Base-by-base conservation (phyloP, 2,888 invertebrate genomes). In the Drosophila multiciliata region DNA sequence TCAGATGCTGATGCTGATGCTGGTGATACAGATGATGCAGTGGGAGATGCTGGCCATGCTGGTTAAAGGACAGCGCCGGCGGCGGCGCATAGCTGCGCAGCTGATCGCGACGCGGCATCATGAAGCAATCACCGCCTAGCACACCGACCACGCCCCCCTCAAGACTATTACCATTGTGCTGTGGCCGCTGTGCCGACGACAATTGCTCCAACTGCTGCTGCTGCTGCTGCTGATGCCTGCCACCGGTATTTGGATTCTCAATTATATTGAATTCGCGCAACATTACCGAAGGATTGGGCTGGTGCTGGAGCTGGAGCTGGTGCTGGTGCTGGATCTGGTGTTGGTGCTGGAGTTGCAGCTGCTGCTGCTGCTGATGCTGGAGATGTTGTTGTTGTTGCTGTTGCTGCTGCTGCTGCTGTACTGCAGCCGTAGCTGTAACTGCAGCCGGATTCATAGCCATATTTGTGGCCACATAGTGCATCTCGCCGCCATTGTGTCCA, bases 281-380 rank as follows among this genome's bases (percentile, higher is more conserved):
- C 82, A 94, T 94, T 94, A 89, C 94, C 94, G 69, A 94, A 93
- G 84, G 93, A 92, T 77, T 93, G 94, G 81, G 55, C 71, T 84
- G 89, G 71, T 76, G 71, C 62, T 78, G 82, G 68, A 65, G 58
- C 63, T 80, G 83, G 61, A 26, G 55, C 55, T 83, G 82, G 73
- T 33, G 58, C 67, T 78, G 80, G 75, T 59, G 74, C 72, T 82
- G 83, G 69, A 60, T 71, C 53, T 82, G 85, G 61, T 36, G 82
- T 54, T 77, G 86, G 67, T 64, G 77, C 52, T 82, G 85, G 32
- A 52, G 72, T 49, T 74, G 83, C 17, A 50, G 63, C 20, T 68
- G 76, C 55, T 55, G 78, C 50, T 76, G 75, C 23, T 53, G 63
- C n/a, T 68, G 76, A 55, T 55, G 78, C 50, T 76, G 75, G 26